Conservation (phyloP, 2,888 invertebrate species). For the Lomographa bimaculata region DNA sequence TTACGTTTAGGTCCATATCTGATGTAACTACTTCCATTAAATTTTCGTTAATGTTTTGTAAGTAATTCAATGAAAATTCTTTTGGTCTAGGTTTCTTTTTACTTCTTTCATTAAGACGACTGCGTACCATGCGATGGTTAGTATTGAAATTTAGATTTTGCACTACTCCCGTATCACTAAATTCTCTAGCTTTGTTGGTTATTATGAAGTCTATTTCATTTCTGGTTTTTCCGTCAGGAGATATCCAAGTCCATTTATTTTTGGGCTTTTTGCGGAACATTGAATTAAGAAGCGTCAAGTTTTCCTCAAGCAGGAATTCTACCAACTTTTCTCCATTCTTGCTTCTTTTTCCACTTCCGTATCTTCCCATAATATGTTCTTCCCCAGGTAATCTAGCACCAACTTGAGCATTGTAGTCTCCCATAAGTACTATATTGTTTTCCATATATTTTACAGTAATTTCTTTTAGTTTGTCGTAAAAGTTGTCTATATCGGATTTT, state of each 20-base stretch:
- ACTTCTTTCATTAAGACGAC: constrained; percentile 3
- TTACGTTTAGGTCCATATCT: too few relatives aligned
- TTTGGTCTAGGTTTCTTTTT: not conserved
- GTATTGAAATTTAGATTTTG: constrained; percentile 1
- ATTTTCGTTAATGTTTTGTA: too few relatives aligned
- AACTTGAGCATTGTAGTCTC: not conserved
- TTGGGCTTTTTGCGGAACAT: not conserved
- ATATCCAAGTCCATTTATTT: constrained; percentile 3
- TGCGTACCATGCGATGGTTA: constrained; percentile 11
- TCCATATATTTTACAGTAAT: too few relatives aligned
- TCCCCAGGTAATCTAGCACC: not conserved
- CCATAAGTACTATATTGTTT: too few relatives aligned
- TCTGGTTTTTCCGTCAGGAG: too few relatives aligned
- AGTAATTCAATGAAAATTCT: too few relatives aligned
- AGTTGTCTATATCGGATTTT: too few relatives aligned
- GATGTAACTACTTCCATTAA: too few relatives aligned
- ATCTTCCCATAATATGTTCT: not conserved
- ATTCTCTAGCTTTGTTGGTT: not conserved
- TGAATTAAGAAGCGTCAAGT: constrained; percentile 1
- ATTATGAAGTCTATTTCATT: too few relatives aligned
- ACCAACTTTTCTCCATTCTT: constrained; percentile 1
- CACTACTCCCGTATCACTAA: not conserved
- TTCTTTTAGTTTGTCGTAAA: too few relatives aligned
- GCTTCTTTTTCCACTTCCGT: constrained; percentile 2
- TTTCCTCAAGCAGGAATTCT: not conserved